Evolutionary conservation across 2,113 vertebrate species (phyloP), one percentile per base, ranked within the genome.

Genomic region (Neolamprologus falcicula): DNA sequence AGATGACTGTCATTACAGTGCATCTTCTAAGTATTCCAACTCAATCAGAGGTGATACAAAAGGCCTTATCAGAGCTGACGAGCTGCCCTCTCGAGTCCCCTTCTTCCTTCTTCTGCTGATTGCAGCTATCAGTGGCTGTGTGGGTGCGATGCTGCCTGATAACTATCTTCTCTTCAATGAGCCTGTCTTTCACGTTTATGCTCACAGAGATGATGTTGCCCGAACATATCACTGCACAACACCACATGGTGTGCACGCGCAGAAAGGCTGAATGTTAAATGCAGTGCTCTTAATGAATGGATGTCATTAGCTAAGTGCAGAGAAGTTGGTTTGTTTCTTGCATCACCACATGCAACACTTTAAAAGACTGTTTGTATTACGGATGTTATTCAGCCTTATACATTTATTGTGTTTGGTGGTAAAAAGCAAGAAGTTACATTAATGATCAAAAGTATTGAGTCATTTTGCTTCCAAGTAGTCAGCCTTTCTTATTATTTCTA

Each of bases 71-170:
- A 87, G 82, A 33, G 78, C 90, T 89, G 93, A 94, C 88, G 90
- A 95, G 93, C 83, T 61, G 79, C 76, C 86, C 93, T 90, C 95
- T 95, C 71, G 26, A 94, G 90, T 71, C 90, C 73, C 82, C 91
- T 91, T 94, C 93, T 92, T 87, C 84, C 89, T 91, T 66, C 93
- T 95, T 78, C 76, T 85, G 57, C 92, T 96, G 95, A 96, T 95
- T 96, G 94, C 95, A 55, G 91, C 93, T 82, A 94, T 94, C 93
- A 92, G 87, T 76, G 82, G 63, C 85, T 35, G 89, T 73, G 95
- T 93, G 93, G 93, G 93, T 31, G 84, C 92, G 54, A 90, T 79
- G 87, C 78, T 6, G 92, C 66, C 80, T 90, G 90, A 92, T 90
- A 88, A 83, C 88, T 78, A 84, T 83, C 28, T 80, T 55, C 71